A percentile compares a stretch with the other conserved stretches of the same genome.
These are phyloP conservation scores for Trichogramma dendrolimi DNA, from an alignment of 2,888 invertebrate species.

Conservation along the genomic window DNA sequence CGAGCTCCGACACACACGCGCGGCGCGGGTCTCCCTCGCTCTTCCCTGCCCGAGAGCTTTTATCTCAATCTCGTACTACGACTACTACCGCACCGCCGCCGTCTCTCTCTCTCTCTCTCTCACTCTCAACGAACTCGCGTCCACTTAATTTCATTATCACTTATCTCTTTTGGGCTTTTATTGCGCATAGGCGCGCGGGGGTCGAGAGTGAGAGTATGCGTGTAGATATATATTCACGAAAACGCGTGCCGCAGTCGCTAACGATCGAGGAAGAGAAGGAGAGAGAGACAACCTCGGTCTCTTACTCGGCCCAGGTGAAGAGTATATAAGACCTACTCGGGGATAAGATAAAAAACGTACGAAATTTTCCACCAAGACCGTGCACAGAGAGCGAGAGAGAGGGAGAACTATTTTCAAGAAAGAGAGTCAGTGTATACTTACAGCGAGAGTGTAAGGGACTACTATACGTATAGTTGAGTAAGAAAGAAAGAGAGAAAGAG, in stretches of 20 bases:
- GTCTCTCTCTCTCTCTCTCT: too few relatives aligned
- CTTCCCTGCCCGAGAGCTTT: too few relatives aligned
- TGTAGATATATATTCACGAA: neutral
- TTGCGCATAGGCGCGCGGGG: neutral
- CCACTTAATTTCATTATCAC: slow-evolving; percentile 15
- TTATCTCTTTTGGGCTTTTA: slow-evolving; percentile 16
- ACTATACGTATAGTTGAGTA: slow-evolving; percentile 4
- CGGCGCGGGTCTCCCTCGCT: too few relatives aligned
- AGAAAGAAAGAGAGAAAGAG: slow-evolving; percentile 9
- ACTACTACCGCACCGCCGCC: too few relatives aligned
- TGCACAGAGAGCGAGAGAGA: neutral
- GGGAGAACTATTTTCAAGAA: slow-evolving; percentile 6
- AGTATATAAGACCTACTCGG: neutral
- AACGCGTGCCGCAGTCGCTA: slow-evolving; percentile 11
- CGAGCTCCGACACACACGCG: too few relatives aligned
- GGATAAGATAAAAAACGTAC: neutral
- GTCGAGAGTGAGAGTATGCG: too few relatives aligned
- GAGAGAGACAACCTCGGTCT: neutral
- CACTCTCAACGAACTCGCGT: neutral
- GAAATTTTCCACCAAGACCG: too few relatives aligned
- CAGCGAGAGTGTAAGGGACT: too few relatives aligned
- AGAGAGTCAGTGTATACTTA: neutral
- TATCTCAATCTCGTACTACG: too few relatives aligned
- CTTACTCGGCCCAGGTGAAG: neutral
- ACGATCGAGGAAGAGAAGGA: slow-evolving; percentile 3